Conservation (phyloP, 1,140 invertebrate species). For the Drosophila littoralis region DNA sequence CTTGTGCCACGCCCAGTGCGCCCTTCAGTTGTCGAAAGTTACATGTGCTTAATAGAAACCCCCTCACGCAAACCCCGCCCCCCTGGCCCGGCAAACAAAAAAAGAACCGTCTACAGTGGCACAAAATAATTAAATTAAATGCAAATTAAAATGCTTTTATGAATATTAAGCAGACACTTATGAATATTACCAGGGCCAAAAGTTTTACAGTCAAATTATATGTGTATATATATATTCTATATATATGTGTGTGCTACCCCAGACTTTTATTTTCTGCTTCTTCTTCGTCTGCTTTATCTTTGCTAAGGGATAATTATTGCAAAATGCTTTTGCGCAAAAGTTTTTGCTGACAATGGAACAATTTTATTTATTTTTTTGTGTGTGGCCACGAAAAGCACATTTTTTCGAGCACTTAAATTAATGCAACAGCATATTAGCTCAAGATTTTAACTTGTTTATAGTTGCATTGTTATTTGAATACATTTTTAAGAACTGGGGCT, state of each 20-base stretch:
- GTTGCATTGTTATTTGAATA: neutral
- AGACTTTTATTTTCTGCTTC: neutral
- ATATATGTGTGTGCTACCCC: conserved; percentile 1
- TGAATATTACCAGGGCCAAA: conserved; percentile 25
- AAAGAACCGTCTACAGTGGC: conserved; percentile 2
- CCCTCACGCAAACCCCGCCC: neutral
- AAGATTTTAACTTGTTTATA: neutral
- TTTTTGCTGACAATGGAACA: conserved; percentile 17
- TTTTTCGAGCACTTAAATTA: neutral
- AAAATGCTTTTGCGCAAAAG: conserved; percentile 19
- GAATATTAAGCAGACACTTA: conserved; percentile 63
- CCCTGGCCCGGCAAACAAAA: neutral
- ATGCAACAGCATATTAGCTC: neutral
- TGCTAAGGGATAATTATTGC: conserved; percentile 30
- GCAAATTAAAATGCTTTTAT: conserved; percentile 78
- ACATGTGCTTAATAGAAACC: conserved; percentile 10
- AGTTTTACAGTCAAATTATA: neutral
- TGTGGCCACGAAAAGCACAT: conserved; percentile 1
- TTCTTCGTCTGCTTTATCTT: neutral
- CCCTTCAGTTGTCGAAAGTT: conserved; percentile 3
- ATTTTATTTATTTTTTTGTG: neutral
- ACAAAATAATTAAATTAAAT: conserved; percentile 67
- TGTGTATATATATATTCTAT: neutral
- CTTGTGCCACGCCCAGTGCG: neutral
- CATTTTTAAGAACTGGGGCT: neutral